Percentiles rank a stretch among this genome's conserved stretches.
Evolutionary conservation across 2,797 vertebrate genomes (phyloP).

Genomic region (Otus scops): DNA sequence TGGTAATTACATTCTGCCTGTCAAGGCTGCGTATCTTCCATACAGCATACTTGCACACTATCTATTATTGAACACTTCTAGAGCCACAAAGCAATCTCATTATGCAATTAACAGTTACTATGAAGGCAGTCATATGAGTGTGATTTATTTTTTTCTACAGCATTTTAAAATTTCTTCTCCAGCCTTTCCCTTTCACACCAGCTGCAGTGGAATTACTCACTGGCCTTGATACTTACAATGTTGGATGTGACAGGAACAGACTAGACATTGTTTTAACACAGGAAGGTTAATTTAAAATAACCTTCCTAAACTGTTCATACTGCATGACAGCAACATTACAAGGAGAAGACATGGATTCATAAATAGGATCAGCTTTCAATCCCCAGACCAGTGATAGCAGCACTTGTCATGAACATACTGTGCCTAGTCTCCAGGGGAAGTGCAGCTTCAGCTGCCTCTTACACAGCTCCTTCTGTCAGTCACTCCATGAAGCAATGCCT

Average conservation of each 20-base stretch:
- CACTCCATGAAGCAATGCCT: neutral
- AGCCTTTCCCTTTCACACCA: neutral
- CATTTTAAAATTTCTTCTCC: neutral
- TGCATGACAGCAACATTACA: conserved; percentile 43
- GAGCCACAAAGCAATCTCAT: neutral
- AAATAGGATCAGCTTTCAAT: conserved; percentile 49
- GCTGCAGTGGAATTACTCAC: neutral
- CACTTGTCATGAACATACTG: conserved; percentile 39
- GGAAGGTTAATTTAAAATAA: conserved; percentile 69
- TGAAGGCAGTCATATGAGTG: neutral
- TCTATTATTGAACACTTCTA: neutral
- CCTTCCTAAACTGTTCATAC: conserved; percentile 41
- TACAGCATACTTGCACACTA: neutral
- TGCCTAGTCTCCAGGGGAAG: conserved; percentile 12
- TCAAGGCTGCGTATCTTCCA: neutral
- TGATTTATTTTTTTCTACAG: neutral
- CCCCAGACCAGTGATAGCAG: conserved; percentile 15
- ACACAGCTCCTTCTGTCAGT: conserved; percentile 40
- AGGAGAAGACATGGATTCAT: conserved; percentile 30
- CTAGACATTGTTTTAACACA: conserved; percentile 47
- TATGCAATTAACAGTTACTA: neutral
- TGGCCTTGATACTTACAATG: conserved; percentile 8
- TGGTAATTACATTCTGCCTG: neutral
- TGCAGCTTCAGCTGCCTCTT: neutral
- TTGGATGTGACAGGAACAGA: conserved; percentile 57